Percentiles rank a stretch among this genome's conserved stretches.
phyloP scores from a whole-genome alignment of 2,797 vertebrate genomes.

The Anableps anableps region DNA sequence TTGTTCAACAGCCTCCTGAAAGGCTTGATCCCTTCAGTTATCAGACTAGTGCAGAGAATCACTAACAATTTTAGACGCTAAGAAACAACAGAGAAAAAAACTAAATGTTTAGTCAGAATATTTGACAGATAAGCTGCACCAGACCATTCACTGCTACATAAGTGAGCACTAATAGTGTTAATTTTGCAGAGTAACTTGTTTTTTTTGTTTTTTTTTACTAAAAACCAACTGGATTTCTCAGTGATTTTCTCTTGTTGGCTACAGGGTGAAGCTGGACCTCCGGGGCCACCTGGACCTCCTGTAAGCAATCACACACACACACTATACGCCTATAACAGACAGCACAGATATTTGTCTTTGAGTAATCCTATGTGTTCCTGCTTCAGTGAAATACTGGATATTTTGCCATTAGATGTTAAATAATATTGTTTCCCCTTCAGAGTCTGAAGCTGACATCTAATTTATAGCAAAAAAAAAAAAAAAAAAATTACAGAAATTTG shows the following conservation, averaged over 20 bases:
- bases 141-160: background rate
- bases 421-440: background rate
- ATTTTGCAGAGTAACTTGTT: background rate
- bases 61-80: background rate
- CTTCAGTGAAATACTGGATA: background rate
- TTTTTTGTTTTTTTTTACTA: background rate
- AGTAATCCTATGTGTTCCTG: background rate
- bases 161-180: background rate
- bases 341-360: background rate
- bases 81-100: background rate
- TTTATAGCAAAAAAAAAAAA: constrained; percentile 11
- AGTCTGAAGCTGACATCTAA: background rate
- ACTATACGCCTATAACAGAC: constrained; percentile 4
- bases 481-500: constrained; percentile 18
- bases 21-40: background rate
- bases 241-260: constrained; percentile 30
- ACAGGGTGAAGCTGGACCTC: constrained; percentile 90
- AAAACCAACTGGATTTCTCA: background rate
- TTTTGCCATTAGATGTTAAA: background rate
- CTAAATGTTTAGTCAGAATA: background rate
- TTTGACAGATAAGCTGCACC: background rate
- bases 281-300: constrained; percentile 89
- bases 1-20: background rate
- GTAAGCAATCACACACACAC: constrained; percentile 82
- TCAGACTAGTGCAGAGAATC: background rate